Conservation (phyloP, 2,888 invertebrate genomes). For the Lasius platythorax region DNA sequence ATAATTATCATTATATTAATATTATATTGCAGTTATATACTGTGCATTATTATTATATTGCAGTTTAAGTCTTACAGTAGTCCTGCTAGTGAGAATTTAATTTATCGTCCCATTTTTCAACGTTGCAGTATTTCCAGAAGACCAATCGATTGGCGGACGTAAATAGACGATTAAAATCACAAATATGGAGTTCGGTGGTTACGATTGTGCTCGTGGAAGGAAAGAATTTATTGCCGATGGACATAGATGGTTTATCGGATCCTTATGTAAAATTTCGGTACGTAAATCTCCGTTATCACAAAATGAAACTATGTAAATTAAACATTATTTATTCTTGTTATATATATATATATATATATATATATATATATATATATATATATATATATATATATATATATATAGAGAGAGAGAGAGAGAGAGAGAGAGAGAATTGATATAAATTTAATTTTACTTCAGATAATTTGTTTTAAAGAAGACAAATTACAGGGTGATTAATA, state of each 20-base stretch:
- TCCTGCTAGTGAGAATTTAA: conserved; percentile 17
- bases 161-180: conserved; percentile 94
- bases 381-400: no score
- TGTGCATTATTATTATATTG: neutral
- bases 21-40: neutral
- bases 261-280: conserved; percentile 98
- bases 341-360: no score
- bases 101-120: conserved; percentile 44
- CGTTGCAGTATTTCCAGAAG: conserved; percentile 92
- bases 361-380: no score
- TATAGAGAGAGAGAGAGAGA: no score
- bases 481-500: neutral
- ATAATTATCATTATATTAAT: neutral
- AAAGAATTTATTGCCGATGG: conserved; percentile 95
- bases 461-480: neutral
- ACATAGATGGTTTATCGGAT: conserved; percentile 95
- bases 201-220: conserved; percentile 99
- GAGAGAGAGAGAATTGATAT: neutral
- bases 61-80: neutral
- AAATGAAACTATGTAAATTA: neutral
- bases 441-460: neutral
- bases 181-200: conserved; percentile 99
- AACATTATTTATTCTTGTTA: neutral
- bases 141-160: conserved; percentile 93
- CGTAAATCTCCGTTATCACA: conserved; percentile 66